These are phyloP conservation scores for Drosophila willistoni DNA, from an alignment of 1,140 invertebrate genomes.

Conservation along the genomic window DNA sequence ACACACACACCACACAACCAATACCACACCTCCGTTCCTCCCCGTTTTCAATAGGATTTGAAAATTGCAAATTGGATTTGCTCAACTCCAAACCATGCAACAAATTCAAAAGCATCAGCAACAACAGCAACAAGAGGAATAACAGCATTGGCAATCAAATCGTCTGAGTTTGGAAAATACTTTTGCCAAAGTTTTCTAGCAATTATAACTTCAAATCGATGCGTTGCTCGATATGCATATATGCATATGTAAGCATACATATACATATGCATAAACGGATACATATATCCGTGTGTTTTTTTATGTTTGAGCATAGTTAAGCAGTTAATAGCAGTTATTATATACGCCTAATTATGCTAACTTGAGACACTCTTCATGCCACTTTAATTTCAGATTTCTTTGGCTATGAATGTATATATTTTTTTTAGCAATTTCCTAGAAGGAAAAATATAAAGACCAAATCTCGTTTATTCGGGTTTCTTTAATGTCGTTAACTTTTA, in stretches of 20 bases:
- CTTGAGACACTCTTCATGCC: background rate
- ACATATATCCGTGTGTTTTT: background rate
- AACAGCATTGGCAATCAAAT: slow-evolving; percentile 34
- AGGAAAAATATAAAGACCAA: no score
- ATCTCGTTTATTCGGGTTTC: slow-evolving; percentile 3
- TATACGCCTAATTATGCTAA: background rate
- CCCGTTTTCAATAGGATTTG: slow-evolving; percentile 52
- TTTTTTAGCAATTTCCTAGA: background rate
- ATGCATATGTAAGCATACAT: no score
- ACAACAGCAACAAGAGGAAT: slow-evolving; percentile 6
- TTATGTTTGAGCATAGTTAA: background rate
- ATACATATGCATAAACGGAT: background rate
- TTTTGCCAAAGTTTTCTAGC: slow-evolving; percentile 61
- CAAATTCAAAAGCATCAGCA: slow-evolving; percentile 32
- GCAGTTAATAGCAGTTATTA: slow-evolving; percentile 1
- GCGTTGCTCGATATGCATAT: background rate
- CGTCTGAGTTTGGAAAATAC: slow-evolving; percentile 56
- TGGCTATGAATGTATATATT: background rate
- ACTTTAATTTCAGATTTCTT: slow-evolving; percentile 30
- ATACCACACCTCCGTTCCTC: background rate
- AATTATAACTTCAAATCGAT: slow-evolving; percentile 66
- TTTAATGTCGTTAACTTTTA: slow-evolving; percentile 64
- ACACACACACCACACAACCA: background rate
- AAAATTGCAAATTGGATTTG: slow-evolving; percentile 70
- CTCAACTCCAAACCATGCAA: slow-evolving; percentile 54